A percentile compares a stretch with the other conserved stretches of the same genome.
phyloP scores from a whole-genome alignment of 2,888 invertebrate species.

The Ctenicera cuprea region DNA sequence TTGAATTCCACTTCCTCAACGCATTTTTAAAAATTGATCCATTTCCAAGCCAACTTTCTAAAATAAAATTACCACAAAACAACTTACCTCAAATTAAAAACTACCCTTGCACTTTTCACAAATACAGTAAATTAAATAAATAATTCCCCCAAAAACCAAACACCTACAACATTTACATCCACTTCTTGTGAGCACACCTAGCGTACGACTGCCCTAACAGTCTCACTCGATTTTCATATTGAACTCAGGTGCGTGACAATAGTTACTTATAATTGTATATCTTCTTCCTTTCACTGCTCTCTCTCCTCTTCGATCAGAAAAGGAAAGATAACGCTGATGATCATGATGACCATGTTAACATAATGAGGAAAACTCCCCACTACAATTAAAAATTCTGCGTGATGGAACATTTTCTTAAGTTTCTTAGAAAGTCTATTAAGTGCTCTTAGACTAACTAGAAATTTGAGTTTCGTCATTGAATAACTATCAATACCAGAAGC shows the following conservation, averaged over 20 bases:
- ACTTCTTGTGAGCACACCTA: neutral
- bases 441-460: neutral
- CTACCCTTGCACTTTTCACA: neutral
- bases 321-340: slow-evolving; percentile 33
- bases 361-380: slow-evolving; percentile 33
- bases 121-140: neutral
- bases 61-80: too few species aligned
- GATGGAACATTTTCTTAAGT: neutral
- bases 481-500: too few species aligned
- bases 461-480: too few species aligned
- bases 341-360: neutral
- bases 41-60: too few species aligned
- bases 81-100: neutral
- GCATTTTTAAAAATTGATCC: too few species aligned
- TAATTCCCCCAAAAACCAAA: neutral
- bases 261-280: slow-evolving; percentile 46
- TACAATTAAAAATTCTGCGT: neutral
- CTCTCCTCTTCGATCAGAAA: slow-evolving; percentile 30
- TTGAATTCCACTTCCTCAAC: too few species aligned
- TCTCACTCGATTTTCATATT: slow-evolving; percentile 53
- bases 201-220: slow-evolving; percentile 45
- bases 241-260: slow-evolving; percentile 41
- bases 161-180: slow-evolving; percentile 1
- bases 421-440: slow-evolving; percentile 33
- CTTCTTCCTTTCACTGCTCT: slow-evolving; percentile 53